A percentile compares a stretch with the other conserved stretches of the same genome.
These are phyloP conservation scores for Neoaliturus tenellus DNA, from an alignment of 2,888 invertebrate genomes.

Conservation along the genomic window DNA sequence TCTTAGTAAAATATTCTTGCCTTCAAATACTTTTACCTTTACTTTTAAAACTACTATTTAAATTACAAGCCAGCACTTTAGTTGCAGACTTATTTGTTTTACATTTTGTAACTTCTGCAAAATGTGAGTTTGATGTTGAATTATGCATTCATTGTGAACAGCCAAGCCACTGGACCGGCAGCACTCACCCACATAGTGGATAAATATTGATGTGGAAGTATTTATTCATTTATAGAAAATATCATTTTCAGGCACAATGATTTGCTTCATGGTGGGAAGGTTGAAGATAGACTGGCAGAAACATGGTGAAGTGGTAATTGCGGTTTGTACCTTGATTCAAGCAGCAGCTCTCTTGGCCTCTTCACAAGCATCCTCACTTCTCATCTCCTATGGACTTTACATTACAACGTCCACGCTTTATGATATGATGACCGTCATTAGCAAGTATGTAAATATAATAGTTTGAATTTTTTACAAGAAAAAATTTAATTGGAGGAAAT, in stretches of 20 bases:
- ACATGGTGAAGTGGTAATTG: neutral
- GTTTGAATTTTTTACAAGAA: neutral
- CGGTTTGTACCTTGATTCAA: neutral
- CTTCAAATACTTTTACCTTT: no score
- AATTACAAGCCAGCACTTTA: no score
- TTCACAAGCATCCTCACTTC: neutral
- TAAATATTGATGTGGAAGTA: no score
- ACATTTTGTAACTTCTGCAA: no score
- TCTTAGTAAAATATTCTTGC: no score
- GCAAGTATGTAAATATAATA: slow-evolving; percentile 2
- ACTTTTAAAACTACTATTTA: no score
- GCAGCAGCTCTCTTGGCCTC: neutral
- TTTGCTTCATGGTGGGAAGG: neutral
- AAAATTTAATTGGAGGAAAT: no score
- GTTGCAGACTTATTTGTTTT: no score
- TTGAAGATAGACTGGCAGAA: slow-evolving; percentile 7
- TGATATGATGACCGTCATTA: slow-evolving; percentile 13
- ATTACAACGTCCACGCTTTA: neutral
- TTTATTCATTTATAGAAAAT: neutral
- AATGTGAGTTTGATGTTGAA: no score
- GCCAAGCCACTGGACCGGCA: no score
- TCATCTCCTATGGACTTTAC: neutral
- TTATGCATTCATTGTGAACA: no score
- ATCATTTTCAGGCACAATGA: neutral
- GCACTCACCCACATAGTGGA: no score